Base-by-base conservation (phyloP, 2,113 vertebrate species). In the Anthoscopus minutus region DNA sequence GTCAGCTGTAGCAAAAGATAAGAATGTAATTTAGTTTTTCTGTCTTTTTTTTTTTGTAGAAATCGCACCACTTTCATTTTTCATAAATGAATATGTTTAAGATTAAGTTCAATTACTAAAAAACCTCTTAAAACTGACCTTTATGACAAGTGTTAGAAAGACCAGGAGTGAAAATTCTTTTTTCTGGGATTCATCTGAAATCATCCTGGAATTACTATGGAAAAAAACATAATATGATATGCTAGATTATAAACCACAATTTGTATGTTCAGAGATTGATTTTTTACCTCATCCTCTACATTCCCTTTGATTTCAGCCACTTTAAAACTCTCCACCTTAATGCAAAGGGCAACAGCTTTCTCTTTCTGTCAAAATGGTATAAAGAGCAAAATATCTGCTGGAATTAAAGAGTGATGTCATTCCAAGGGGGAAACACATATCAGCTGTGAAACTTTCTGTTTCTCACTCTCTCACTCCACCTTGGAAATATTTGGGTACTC, bases 361-460 rank as follows among this genome's bases (percentile, higher is more conserved):
- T 83, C 47, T n/a, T 88, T 84, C 70, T 85, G 37, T 87, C 38
- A 83, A 87, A 91, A 87, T n/a, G 14, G 89, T 69, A 87, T 73
- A 88, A 97, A 93, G 84, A 96, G 57, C 45, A 97, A 97, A 97
- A 96, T 96, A 97, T 96, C 96, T 97, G 76, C 89, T 96, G 90
- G 93, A 98, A 97, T 97, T 97, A 97, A 94, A 86, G 4, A 78
- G 82, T 98, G 97, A 98, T 97, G 94, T 98, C 96, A 98, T 97
- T 97, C 96, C 95, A 96, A 93, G 74, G 85, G 94, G 92, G 85
- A 97, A 96, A 88, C 93, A 95, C 93, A 96, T 94, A 96, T 97
- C 97, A 98, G 94, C 94, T 89, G 88, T 69, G 67, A 91, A 93
- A 84, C 82, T 96, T 95, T 84, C 88, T 79, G 62, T 87, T 96